phyloP scores from a whole-genome alignment of 2,888 invertebrate species.

The Acrobasis suavella region DNA sequence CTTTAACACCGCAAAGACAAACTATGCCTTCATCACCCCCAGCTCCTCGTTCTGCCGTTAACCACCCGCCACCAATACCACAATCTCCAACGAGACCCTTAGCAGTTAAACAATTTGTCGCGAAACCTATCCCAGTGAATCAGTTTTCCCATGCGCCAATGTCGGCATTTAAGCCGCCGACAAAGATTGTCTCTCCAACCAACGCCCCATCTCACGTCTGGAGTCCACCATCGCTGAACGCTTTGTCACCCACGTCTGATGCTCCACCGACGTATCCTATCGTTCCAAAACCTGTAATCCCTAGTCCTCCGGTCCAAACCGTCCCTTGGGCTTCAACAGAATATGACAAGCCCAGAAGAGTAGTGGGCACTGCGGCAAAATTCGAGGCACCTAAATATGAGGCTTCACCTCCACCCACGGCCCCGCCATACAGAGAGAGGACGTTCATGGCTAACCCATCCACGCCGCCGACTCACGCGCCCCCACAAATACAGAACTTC shows the following conservation, averaged over 20 bases:
- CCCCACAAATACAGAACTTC: slow-evolving; percentile 47
- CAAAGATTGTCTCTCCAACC: slow-evolving; percentile 66
- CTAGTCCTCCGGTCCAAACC: slow-evolving; percentile 41
- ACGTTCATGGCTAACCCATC: slow-evolving; percentile 47
- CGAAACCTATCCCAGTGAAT: slow-evolving; percentile 85
- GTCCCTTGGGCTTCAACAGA: slow-evolving; percentile 76
- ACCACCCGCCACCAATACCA: slow-evolving; percentile 40
- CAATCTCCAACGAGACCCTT: slow-evolving; percentile 59
- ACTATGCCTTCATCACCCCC: slow-evolving; percentile 29
- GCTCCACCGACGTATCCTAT: slow-evolving; percentile 43
- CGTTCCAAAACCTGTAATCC: slow-evolving; percentile 43
- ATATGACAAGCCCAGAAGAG: slow-evolving; percentile 68
- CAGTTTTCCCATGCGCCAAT: slow-evolving; percentile 90
- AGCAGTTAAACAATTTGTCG: slow-evolving; percentile 70
- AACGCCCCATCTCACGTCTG: slow-evolving; percentile 62
- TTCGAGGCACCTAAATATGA: slow-evolving; percentile 80
- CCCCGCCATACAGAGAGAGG: slow-evolving; percentile 42
- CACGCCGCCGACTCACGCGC: slow-evolving; percentile 50
- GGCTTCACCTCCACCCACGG: slow-evolving; percentile 39
- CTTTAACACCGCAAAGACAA: slow-evolving; percentile 15
- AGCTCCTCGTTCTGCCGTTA: slow-evolving; percentile 33
- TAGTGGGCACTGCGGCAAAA: slow-evolving; percentile 78
- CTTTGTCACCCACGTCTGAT: slow-evolving; percentile 55
- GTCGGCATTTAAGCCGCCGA: slow-evolving; percentile 87
- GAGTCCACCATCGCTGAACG: slow-evolving; percentile 68